Base-by-base conservation (phyloP, 2,113 vertebrate genomes). In the Clarias magur region DNA sequence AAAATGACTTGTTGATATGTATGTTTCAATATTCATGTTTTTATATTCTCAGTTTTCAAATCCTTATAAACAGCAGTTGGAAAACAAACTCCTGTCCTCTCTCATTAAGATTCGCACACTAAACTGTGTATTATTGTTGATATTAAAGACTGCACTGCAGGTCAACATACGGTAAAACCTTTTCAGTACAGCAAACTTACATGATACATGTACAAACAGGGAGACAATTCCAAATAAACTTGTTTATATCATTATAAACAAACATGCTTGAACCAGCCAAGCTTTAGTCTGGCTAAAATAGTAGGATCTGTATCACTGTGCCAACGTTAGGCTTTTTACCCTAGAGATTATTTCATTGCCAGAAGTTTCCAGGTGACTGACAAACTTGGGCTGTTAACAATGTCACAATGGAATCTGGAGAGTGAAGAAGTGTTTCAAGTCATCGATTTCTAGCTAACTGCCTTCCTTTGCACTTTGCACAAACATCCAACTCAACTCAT, bases 381-480 rank as follows among this genome's bases (percentile, higher is more conserved):
- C n/a, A 57, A 57, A 38, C 83, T 84, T 75, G 56, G 83, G n/a
- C 25, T 70, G 68, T 16, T 59, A 42, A 25, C 83, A 59, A 42
- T 25, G 15, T 42, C 19, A 23, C 27, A 25, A 8, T 42, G 15
- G 63, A 86, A 86, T 19, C 13, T n/a, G 48, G 85, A 57, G 62
- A 80, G 3, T 23, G 25, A 59, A 80, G 27, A 17, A 27, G 7
- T 59, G 70, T 57, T 70, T 34, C 53, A 70, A 48, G 53, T 59
- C 63, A 60, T 21, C 30, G 63, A 59, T 86, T 86, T 86, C 59
- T 60, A n/a, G 30, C 42, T 67, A 85, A 85, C 4, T 78, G 21
- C 23, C 53, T 34, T 80, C 73, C 10, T 30, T 67, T 67, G 53
- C 60, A 42, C 70, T 23, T 56, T 30, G 10, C 54, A 72, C 34